Evolutionary conservation across 1,140 invertebrate genomes (phyloP), one percentile per base, ranked within the genome.

Genomic region (Orius insidiosus): DNA sequence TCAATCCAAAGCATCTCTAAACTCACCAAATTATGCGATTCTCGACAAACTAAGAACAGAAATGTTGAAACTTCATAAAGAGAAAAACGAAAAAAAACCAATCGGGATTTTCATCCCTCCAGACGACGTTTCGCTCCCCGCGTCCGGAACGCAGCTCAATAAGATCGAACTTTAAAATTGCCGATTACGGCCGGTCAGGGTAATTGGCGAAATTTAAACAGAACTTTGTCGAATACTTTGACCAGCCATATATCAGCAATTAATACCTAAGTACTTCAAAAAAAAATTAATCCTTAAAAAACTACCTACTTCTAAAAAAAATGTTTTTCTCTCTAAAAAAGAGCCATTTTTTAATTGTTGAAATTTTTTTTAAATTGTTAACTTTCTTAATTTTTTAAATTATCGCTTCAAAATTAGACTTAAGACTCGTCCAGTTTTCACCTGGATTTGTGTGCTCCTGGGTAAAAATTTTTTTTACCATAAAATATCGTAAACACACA

Each of bases 1-100:
- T 7, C 86, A 92, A 63, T 85, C 82, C 55, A 85, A 88, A 61
- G 85, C 87, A 3, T 80, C 83, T 2, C 74, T 85, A 7, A 92
- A 93, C 66, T 80, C 84, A 57, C 90, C n/a, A 38, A 96, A 96
- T 66, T 80, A 80, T 63, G 87, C 88, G 2, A 92, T 97, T 58
- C 67, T 97, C 11, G 78, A 86, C 47, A 95, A 95, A 63, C 67
- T 97, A 8, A 74, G 79, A 47, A 65, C 76, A 46, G 92, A 96
- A 68, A 90, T 97, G 86, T 58, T 65, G 0, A 89, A 86, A 64
- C 59, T 94, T 13, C 65, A 74, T 8, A 75, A 48, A 11, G 46
- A 54, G 9, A 13, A 39, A 36, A 35, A 32, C 33, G 46, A 41
- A 37, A 39, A n/a, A n/a, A 34, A 35, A 13, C 50, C 50, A 5